These are phyloP conservation scores for Grantiella picta DNA, from an alignment of 2,113 vertebrate genomes.

Conservation along the genomic window DNA sequence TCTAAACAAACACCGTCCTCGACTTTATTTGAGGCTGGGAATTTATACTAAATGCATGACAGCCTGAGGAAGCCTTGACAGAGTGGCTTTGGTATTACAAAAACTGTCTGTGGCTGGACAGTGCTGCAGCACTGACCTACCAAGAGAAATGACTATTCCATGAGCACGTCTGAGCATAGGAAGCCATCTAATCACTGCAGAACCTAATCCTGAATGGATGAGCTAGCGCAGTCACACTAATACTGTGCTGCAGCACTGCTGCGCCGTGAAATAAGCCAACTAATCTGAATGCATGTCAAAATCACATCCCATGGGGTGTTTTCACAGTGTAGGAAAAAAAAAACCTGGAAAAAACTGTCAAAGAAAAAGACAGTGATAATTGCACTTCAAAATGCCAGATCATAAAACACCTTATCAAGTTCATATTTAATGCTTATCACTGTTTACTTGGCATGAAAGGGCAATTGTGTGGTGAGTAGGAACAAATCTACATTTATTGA, in stretches of 20 bases:
- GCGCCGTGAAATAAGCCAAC: not conserved
- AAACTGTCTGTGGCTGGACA: not conserved
- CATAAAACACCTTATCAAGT: not conserved
- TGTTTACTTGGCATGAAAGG: not conserved
- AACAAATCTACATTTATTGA: not conserved
- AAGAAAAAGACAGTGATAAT: not conserved
- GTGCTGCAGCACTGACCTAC: not conserved
- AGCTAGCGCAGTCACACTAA: not conserved
- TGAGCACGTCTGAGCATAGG: not conserved
- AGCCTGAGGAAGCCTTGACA: not conserved
- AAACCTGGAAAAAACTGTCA: not conserved
- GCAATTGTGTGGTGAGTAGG: not conserved
- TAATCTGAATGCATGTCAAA: not conserved
- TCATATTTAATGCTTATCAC: not conserved
- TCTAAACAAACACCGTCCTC: not conserved
- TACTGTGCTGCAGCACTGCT: not conserved
- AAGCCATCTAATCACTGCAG: not conserved
- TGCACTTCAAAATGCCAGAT: not conserved
- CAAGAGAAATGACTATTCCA: not conserved
- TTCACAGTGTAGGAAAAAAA: not conserved
- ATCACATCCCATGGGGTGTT: not conserved
- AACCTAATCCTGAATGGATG: not conserved
- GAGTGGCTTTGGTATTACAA: not conserved
- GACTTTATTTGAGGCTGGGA: not conserved
- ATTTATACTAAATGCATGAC: not conserved